phyloP scores from a whole-genome alignment of 2,888 invertebrate species.

The Hofmannophila pseudospretella region DNA sequence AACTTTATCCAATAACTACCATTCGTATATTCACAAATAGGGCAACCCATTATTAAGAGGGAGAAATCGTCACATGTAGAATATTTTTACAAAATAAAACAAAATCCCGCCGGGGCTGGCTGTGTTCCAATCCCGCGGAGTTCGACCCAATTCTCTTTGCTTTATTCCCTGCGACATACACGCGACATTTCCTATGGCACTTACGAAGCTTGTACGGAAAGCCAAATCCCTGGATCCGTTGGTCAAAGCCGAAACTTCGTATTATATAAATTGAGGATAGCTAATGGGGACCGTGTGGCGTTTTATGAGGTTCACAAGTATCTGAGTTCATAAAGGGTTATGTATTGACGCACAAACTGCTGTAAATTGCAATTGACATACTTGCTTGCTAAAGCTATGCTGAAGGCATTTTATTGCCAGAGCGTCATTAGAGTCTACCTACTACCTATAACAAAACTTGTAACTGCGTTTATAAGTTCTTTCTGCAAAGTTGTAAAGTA shows the following conservation, averaged over 20 bases:
- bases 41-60: conserved; percentile 11
- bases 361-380: too few species aligned
- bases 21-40: conserved; percentile 16
- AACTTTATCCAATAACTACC: conserved; percentile 5
- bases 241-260: background rate
- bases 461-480: too few species aligned
- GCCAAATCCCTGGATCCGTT: conserved; percentile 40
- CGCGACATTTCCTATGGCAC: conserved; percentile 63
- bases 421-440: too few species aligned
- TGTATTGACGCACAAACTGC: too few species aligned
- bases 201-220: conserved; percentile 21
- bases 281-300: background rate
- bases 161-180: conserved; percentile 55
- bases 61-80: conserved; percentile 2
- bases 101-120: conserved; percentile 5
- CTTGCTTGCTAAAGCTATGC: too few species aligned
- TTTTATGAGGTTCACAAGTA: conserved; percentile 6
- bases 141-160: conserved; percentile 65
- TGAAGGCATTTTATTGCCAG: too few species aligned
- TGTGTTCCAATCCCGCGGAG: conserved; percentile 13
- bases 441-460: too few species aligned
- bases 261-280: background rate
- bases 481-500: too few species aligned
- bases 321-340: too few species aligned
- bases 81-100: conserved; percentile 8